Conservation (phyloP, 2,888 invertebrate genomes). For the Syrista parreyssii region DNA sequence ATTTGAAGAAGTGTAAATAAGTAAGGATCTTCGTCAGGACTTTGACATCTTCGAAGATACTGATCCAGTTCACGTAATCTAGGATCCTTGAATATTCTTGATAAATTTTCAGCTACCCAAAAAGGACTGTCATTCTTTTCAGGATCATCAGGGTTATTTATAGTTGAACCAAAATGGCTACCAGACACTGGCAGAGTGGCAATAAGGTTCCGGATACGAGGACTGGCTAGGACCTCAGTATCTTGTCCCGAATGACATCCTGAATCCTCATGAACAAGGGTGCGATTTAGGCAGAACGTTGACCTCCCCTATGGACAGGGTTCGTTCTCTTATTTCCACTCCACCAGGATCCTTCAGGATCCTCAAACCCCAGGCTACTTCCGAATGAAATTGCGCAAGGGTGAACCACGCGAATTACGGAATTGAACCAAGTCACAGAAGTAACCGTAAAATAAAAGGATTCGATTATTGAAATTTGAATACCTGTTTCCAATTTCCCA, state of each 20-base stretch:
- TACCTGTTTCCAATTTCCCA: background rate
- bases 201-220: conserved; percentile 12
- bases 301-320: conserved; percentile 26
- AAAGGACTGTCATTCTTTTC: background rate
- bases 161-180: background rate
- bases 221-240: background rate
- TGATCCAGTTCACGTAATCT: background rate
- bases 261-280: background rate
- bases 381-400: background rate
- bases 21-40: background rate
- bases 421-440: background rate
- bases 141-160: conserved; percentile 8
- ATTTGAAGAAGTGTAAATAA: background rate
- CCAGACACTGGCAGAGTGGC: conserved; percentile 16
- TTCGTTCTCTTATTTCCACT: conserved; percentile 25
- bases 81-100: background rate
- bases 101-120: background rate
- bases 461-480: background rate
- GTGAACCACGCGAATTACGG: background rate
- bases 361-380: conserved; percentile 19
- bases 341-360: conserved; percentile 9
- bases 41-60: background rate
- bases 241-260: background rate
- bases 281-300: background rate
- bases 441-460: background rate